phyloP scores from a whole-genome alignment of 1,140 invertebrate species.

The Macrostomum lignano region DNA sequence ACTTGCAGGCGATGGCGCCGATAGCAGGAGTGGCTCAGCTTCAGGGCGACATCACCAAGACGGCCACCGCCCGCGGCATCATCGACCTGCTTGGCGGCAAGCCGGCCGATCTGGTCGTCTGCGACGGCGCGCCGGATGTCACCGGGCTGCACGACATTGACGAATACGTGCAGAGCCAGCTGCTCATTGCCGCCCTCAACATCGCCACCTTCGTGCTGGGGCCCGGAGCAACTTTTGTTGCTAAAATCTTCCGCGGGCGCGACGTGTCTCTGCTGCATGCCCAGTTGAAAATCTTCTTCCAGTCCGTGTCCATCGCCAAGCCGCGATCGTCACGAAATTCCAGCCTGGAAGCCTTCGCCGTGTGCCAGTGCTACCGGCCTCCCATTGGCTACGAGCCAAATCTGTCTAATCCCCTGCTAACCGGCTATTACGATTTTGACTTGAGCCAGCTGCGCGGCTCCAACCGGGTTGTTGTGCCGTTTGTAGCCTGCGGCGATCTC shows the following conservation, averaged over 20 bases:
- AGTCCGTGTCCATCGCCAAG: conserved; percentile 55
- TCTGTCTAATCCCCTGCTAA: conserved; percentile 55
- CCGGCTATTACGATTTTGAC: conserved; percentile 34
- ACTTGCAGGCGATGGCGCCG: conserved; percentile 87
- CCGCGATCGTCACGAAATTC: conserved; percentile 72
- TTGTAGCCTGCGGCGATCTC: conserved; percentile 69
- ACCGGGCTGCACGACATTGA: conserved; percentile 90
- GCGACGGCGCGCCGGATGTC: conserved; percentile 96
- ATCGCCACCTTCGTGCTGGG: conserved; percentile 73
- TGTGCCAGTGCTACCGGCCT: conserved; percentile 53
- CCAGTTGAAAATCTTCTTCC: conserved; percentile 71
- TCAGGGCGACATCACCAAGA: conserved; percentile 86
- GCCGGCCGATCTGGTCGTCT: conserved; percentile 74
- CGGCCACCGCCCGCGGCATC: conserved; percentile 56
- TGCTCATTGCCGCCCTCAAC: conserved; percentile 66
- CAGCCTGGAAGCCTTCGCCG: conserved; percentile 66
- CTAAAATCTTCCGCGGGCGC: conserved; percentile 65
- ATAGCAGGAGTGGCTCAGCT: conserved; percentile 69
- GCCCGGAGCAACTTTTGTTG: conserved; percentile 58
- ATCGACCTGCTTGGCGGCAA: conserved; percentile 61
- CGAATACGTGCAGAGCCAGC: conserved; percentile 74
- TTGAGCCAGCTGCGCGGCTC: conserved; percentile 10
- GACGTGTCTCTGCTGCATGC: conserved; percentile 58
- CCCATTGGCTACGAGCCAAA: conserved; percentile 54
- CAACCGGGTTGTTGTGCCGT: conserved; percentile 54